A percentile compares a stretch with the other conserved stretches of the same genome.
Evolutionary conservation across 64 coral and sea anemone genomes (phyloP).

Genomic region (Anthopleura sola): DNA sequence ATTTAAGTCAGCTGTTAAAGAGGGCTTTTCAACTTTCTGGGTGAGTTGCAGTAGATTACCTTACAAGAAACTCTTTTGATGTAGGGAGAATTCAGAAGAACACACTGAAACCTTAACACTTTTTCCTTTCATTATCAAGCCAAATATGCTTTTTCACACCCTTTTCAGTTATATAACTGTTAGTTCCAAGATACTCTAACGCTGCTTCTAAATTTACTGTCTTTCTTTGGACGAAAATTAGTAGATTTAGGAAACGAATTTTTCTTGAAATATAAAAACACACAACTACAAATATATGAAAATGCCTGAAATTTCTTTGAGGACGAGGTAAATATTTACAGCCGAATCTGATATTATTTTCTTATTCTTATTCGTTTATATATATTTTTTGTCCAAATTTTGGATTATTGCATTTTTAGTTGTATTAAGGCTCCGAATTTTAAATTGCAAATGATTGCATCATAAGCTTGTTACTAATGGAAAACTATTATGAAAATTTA

Average conservation of each 20-base stretch:
- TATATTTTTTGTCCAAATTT: not conserved
- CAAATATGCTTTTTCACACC: not conserved
- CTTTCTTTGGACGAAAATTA: not conserved
- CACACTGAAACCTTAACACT: not conserved
- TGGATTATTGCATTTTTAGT: not conserved
- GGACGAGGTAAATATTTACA: not conserved
- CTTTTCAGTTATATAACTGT: not conserved
- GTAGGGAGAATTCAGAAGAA: not conserved
- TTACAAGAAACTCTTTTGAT: not conserved
- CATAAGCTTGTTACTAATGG: too few species aligned
- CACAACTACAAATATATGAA: not conserved
- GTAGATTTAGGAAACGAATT: not conserved
- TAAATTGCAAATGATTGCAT: too few species aligned
- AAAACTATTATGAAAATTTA: not conserved
- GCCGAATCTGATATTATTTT: not conserved
- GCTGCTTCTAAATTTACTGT: not conserved
- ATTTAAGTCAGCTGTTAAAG: constrained; percentile 63
- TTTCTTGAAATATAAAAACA: not conserved
- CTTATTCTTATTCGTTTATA: not conserved
- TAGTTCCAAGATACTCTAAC: not conserved
- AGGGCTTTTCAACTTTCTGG: constrained; percentile 80
- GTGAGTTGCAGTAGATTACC: constrained; percentile 37
- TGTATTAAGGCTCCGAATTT: too few species aligned
- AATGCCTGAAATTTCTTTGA: not conserved
- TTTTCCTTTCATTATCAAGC: not conserved